These are phyloP conservation scores for Theropithecus gelada DNA, from an alignment of 2,113 vertebrate species.

Conservation along the genomic window DNA sequence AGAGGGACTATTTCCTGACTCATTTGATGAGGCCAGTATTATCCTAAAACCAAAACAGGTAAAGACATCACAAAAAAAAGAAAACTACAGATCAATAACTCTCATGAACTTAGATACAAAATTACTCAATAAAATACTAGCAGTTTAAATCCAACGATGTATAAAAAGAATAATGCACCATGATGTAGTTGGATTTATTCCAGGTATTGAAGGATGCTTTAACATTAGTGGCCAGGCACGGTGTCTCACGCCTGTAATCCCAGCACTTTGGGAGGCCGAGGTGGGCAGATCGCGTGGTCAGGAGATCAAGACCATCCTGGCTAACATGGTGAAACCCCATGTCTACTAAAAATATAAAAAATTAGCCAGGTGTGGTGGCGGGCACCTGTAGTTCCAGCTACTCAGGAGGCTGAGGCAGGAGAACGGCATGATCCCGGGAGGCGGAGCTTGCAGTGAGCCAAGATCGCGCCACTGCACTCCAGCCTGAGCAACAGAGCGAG, in stretches of 20 bases:
- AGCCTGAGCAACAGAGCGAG: no score
- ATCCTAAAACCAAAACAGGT: neutral
- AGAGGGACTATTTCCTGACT: neutral
- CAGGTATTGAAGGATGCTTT: neutral
- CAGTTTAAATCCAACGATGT: neutral
- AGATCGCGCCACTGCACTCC: no score
- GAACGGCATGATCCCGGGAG: fast-evolving
- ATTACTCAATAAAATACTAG: neutral
- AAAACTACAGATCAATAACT: neutral
- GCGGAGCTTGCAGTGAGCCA: no score
- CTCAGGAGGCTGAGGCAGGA: no score
- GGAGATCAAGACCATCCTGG: no score
- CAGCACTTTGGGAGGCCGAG: no score
- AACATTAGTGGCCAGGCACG: neutral
- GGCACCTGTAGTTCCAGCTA: no score
- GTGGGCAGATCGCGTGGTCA: no score
- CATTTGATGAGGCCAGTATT: neutral
- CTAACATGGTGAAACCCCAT: no score
- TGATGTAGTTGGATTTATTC: neutral
- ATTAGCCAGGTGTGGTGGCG: no score
- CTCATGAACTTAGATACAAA: neutral
- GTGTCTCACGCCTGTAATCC: no score
- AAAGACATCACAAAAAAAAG: neutral
- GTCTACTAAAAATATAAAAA: no score
- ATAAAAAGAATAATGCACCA: neutral